phyloP scores from a whole-genome alignment of 2,888 invertebrate genomes.

The Plemyria rubiginata region DNA sequence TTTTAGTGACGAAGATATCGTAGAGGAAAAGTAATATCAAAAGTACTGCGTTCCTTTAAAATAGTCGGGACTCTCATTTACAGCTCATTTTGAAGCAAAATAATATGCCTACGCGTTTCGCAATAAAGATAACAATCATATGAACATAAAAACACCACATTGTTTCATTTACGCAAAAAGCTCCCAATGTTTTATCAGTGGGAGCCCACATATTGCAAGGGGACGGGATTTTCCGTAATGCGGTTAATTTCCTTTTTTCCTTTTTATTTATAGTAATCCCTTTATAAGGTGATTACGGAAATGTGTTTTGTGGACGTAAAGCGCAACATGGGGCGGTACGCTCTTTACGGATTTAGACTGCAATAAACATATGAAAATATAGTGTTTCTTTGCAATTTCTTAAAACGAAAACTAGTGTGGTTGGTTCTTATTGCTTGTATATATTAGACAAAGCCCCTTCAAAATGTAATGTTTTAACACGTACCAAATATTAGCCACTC shows the following conservation, averaged over 20 bases:
- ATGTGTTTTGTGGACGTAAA: conserved; percentile 84
- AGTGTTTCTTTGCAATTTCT: conserved; percentile 19
- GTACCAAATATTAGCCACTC: too few species aligned
- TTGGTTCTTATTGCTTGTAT: neutral
- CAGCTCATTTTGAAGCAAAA: neutral
- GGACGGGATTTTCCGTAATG: conserved; percentile 81
- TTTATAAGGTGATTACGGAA: conserved; percentile 85
- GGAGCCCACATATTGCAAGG: conserved; percentile 81
- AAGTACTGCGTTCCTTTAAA: too few species aligned
- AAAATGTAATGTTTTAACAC: too few species aligned
- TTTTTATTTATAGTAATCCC: conserved; percentile 85
- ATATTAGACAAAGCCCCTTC: too few species aligned
- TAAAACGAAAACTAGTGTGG: conserved; percentile 1
- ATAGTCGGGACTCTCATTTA: neutral
- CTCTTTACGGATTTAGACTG: conserved; percentile 61
- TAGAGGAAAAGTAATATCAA: too few species aligned
- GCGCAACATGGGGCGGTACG: conserved; percentile 74
- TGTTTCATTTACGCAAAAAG: conserved; percentile 80
- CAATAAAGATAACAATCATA: conserved; percentile 52
- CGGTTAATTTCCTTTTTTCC: conserved; percentile 85
- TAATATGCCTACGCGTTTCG: conserved; percentile 6
- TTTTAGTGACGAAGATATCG: too few species aligned
- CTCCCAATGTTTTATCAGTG: conserved; percentile 82
- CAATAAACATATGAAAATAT: conserved; percentile 43
- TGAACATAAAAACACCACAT: conserved; percentile 71